These are phyloP conservation scores for Diadumene lineata DNA, from an alignment of 92 coral and sea anemone genomes.

Conservation along the genomic window DNA sequence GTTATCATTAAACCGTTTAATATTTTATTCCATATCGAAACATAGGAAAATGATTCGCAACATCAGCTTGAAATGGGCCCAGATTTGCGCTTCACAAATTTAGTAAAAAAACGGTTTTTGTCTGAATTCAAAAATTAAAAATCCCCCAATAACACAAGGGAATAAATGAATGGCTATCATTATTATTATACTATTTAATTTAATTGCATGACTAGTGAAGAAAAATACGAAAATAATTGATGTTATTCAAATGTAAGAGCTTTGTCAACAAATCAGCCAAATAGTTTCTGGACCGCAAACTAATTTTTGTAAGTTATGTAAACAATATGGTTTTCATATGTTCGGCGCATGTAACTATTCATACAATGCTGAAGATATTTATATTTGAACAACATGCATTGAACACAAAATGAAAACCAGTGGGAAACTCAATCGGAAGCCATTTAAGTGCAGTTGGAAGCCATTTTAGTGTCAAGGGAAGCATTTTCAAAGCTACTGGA, in stretches of 20 bases:
- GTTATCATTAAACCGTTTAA: too few species aligned
- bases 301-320: background rate
- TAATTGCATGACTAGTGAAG: background rate
- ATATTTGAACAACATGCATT: background rate
- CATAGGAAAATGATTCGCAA: too few species aligned
- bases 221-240: background rate
- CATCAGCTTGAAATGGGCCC: too few species aligned
- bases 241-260: background rate
- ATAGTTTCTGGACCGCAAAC: conserved; percentile 6
- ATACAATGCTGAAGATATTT: background rate
- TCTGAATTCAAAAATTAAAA: too few species aligned
- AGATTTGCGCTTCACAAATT: too few species aligned
- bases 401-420: background rate
- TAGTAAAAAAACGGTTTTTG: too few species aligned
- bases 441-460: background rate
- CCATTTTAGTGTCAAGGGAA: background rate
- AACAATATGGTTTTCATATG: background rate
- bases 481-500: background rate
- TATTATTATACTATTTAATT: background rate
- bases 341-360: background rate
- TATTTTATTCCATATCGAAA: too few species aligned
- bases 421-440: background rate
- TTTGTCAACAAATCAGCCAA: background rate
- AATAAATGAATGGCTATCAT: background rate
- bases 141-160: too few species aligned